Evolutionary conservation across 1,140 invertebrate species (phyloP), one percentile per base, ranked within the genome.

Genomic region (Microvelia longipes): DNA sequence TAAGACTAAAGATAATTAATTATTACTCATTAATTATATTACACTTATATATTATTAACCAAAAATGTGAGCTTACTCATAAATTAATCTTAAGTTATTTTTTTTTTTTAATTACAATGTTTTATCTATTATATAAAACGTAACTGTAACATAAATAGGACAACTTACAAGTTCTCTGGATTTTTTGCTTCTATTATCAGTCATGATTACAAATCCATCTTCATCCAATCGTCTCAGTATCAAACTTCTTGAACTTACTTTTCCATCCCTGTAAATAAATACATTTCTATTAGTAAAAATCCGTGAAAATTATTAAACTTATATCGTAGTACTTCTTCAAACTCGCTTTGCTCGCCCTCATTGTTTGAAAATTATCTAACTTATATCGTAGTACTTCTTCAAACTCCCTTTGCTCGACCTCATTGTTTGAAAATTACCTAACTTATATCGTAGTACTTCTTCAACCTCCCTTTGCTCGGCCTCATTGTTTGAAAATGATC

Each of bases 191-290:
- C 80, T 75, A 28, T 71, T 76, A 60, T 83, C 81, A 0, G 83
- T 83, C 50, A 80, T 79, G 69, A 84, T 79, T 27, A 83, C 77
- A 70, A 84, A 82, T 28, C 81, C 82, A 66, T 82, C 78, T 30
- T 81, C 73, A 35, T 83, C 80, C 14, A 82, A 76, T 50, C 80
- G 74, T 29, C 80, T 75, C 13, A 85, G 69, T 5, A 83, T 71
- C 0, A 84, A 68, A 61, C 78, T 79, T 68, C 83, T 76, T 1
- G 82, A 77, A 29, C 78, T 80, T 1, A 83, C 78, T 71, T 78
- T 76, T 2, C 77, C 76, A 68, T 80, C 76, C 71, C 83, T 84
- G 66, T 62, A 78, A 77, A 67, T n/a, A 71, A 29, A 68, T 27
- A 69, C 60, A 19, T 15, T 14, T 27, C 69, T 28, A 70, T 13